Evolutionary conservation across 2,888 invertebrate genomes (phyloP).

Genomic region (Minunthozetes semirufus): DNA sequence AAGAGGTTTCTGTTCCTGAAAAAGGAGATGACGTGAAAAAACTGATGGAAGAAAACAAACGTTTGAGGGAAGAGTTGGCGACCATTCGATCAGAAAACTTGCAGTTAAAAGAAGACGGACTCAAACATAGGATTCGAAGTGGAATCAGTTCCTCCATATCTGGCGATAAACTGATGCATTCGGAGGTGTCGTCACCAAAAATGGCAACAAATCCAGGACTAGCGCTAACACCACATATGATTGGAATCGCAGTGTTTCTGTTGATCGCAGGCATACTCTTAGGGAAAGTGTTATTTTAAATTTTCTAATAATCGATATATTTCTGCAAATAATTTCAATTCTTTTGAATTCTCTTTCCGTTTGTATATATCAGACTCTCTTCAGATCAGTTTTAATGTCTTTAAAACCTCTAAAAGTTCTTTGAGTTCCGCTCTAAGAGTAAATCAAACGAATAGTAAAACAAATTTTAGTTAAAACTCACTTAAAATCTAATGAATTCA

Average conservation of each 20-base stretch:
- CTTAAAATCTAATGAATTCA: no score
- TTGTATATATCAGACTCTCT: slow-evolving; percentile 2
- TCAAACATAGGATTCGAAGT: slow-evolving; percentile 34
- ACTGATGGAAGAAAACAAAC: slow-evolving; percentile 65
- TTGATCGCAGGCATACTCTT: slow-evolving; percentile 66
- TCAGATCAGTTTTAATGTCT: slow-evolving; percentile 1
- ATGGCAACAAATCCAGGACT: not conserved
- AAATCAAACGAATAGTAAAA: not conserved
- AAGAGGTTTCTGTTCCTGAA: not conserved
- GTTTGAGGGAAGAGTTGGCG: slow-evolving; percentile 69
- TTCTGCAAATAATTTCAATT: slow-evolving; percentile 12
- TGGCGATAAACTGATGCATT: not conserved
- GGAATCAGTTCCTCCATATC: slow-evolving; percentile 6
- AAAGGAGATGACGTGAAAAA: slow-evolving; percentile 55
- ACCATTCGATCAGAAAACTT: slow-evolving; percentile 76
- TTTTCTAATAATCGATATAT: slow-evolving; percentile 23
- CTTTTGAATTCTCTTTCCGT: not conserved
- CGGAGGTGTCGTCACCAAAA: not conserved
- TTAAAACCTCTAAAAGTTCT: not conserved
- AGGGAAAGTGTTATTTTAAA: slow-evolving; percentile 76
- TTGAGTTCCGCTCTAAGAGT: not conserved
- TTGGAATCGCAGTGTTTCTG: slow-evolving; percentile 61
- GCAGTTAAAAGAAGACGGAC: slow-evolving; percentile 60
- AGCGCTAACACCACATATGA: slow-evolving; percentile 27
- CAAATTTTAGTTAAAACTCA: no score